These are phyloP conservation scores for Crotophaga sulcirostris DNA, from an alignment of 2,113 vertebrate genomes.

Conservation along the genomic window DNA sequence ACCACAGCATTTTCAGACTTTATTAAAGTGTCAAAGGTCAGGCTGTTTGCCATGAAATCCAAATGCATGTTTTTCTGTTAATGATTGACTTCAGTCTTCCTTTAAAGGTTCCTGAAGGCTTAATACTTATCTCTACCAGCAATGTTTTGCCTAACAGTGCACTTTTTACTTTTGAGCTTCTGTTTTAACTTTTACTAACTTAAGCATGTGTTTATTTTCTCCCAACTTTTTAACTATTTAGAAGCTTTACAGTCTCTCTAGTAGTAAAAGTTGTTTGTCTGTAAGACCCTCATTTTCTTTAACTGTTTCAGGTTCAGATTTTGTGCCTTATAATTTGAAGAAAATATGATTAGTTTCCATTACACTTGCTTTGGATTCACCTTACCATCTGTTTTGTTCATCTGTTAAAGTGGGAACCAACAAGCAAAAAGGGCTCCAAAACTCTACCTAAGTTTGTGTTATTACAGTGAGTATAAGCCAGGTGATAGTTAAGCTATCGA, in stretches of 20 bases:
- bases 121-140: background rate
- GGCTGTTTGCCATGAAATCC: conserved; percentile 60
- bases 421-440: background rate
- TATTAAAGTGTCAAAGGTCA: conserved; percentile 73
- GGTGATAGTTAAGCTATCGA: background rate
- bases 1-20: conserved; percentile 62
- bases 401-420: background rate
- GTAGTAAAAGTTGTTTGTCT: background rate
- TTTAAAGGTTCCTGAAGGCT: conserved; percentile 39
- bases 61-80: conserved; percentile 61
- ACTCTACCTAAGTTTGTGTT: background rate
- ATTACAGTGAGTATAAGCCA: background rate
- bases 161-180: background rate
- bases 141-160: background rate
- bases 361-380: background rate
- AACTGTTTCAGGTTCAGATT: background rate
- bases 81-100: conserved; percentile 53
- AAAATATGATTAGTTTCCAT: background rate
- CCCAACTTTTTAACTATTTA: background rate
- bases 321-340: background rate
- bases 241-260: background rate
- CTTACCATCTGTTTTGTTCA: background rate
- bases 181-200: background rate
- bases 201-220: background rate
- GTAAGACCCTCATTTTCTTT: background rate